A percentile compares a stretch with the other conserved stretches of the same genome.
Conservation (phyloP, 2,113 vertebrate species). For the Aegotheles bennettii region DNA sequence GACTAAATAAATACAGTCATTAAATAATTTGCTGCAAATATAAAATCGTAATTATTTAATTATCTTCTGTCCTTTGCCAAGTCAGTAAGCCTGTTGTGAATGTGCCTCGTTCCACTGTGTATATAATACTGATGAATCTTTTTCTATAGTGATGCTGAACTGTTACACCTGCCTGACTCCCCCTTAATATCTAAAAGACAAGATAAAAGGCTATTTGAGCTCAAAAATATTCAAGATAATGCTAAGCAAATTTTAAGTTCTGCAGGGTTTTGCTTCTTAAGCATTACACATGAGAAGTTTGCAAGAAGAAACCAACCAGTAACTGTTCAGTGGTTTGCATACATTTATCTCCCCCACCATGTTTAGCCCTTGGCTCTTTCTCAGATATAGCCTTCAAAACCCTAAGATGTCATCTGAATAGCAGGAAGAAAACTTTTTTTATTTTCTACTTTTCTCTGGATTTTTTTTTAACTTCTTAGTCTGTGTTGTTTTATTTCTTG, state of each 20-base stretch:
- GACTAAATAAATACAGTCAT: constrained; percentile 26
- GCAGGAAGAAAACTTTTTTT: background rate
- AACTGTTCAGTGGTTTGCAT: background rate
- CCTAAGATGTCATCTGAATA: background rate
- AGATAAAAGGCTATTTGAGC: background rate
- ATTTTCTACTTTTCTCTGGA: background rate
- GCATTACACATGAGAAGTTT: background rate
- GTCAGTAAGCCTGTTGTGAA: background rate
- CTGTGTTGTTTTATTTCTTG: background rate
- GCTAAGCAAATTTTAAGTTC: background rate
- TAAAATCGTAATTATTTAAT: constrained; percentile 11
- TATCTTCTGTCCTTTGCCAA: background rate
- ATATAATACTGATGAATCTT: background rate
- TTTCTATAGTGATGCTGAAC: background rate
- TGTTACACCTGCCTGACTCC: background rate
- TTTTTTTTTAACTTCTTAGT: background rate
- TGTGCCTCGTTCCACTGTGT: background rate
- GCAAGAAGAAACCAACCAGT: background rate
- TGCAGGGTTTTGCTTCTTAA: background rate
- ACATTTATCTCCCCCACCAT: background rate
- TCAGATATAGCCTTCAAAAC: background rate
- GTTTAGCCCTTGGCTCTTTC: background rate
- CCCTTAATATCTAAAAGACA: background rate
- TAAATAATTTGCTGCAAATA: constrained; percentile 20
- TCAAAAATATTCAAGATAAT: background rate